Evolutionary conservation across 2,888 invertebrate genomes (phyloP).

Genomic region (Bruchidius siliquastri): DNA sequence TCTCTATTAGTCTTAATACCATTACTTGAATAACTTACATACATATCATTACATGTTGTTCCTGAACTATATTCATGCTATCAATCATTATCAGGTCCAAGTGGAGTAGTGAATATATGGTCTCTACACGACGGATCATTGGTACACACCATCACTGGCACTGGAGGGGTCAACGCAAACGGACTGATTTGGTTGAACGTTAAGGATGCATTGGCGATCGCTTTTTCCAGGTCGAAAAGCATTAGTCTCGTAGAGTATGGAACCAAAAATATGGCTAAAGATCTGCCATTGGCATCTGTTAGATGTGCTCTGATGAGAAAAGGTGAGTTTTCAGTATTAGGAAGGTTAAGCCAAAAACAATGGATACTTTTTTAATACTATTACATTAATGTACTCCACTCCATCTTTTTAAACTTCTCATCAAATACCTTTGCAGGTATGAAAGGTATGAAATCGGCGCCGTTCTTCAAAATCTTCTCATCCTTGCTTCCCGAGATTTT

Average conservation of each 20-base stretch:
- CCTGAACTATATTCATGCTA: too few relatives aligned
- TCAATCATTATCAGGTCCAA: background rate
- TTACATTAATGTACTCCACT: too few relatives aligned
- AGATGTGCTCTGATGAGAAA: constrained; percentile 50
- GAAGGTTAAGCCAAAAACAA: too few relatives aligned
- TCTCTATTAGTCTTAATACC: too few relatives aligned
- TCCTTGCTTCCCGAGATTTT: constrained; percentile 51
- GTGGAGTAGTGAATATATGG: constrained; percentile 58
- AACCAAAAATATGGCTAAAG: constrained; percentile 44
- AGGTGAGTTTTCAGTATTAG: constrained; percentile 33
- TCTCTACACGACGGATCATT: constrained; percentile 55
- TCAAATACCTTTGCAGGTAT: constrained; percentile 39
- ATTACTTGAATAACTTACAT: too few relatives aligned
- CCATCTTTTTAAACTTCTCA: too few relatives aligned
- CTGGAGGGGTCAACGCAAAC: constrained; percentile 48
- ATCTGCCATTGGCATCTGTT: constrained; percentile 50
- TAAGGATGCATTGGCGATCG: constrained; percentile 49
- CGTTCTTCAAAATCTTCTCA: constrained; percentile 51
- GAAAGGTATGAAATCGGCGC: constrained; percentile 51
- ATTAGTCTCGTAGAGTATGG: constrained; percentile 49
- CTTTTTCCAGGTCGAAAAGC: constrained; percentile 54
- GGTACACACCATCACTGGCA: constrained; percentile 53
- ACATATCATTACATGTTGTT: too few relatives aligned
- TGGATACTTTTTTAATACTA: too few relatives aligned
- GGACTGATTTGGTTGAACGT: constrained; percentile 52